Evolutionary conservation across 2,797 vertebrate genomes (phyloP).

Genomic region (Myotis planiceps): DNA sequence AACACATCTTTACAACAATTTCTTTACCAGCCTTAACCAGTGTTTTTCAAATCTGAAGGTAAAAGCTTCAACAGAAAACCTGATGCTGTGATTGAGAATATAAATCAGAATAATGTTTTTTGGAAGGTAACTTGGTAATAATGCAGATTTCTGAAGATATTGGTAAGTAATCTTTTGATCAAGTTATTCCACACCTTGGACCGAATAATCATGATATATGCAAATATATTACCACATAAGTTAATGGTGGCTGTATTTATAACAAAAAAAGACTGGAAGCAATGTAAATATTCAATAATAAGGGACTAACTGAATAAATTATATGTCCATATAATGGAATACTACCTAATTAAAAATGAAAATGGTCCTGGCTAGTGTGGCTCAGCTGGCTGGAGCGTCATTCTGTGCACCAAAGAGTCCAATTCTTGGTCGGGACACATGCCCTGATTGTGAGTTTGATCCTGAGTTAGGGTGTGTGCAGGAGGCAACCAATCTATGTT

Average conservation of each 20-base stretch:
- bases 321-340: neutral
- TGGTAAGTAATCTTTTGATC: neutral
- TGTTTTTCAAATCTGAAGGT: conserved; percentile 41
- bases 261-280: conserved; percentile 30
- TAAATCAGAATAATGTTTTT: neutral
- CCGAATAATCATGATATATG: conserved; percentile 9
- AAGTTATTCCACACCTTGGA: neutral
- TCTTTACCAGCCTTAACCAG: neutral
- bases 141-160: conserved; percentile 7
- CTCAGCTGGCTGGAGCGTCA: neutral
- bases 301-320: neutral
- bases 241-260: neutral
- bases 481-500: neutral
- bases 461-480: neutral
- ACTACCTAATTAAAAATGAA: neutral
- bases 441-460: neutral
- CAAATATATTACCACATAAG: conserved; percentile 15
- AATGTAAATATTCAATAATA: neutral
- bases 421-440: neutral
- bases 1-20: neutral
- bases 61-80: neutral
- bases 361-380: neutral
- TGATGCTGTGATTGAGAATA: neutral
- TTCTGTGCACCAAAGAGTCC: neutral
- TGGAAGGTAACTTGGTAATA: conserved; percentile 3